A percentile compares a stretch with the other conserved stretches of the same genome.
Conservation (phyloP, 2,888 invertebrate genomes). For the Eristalinus sepulchralis region DNA sequence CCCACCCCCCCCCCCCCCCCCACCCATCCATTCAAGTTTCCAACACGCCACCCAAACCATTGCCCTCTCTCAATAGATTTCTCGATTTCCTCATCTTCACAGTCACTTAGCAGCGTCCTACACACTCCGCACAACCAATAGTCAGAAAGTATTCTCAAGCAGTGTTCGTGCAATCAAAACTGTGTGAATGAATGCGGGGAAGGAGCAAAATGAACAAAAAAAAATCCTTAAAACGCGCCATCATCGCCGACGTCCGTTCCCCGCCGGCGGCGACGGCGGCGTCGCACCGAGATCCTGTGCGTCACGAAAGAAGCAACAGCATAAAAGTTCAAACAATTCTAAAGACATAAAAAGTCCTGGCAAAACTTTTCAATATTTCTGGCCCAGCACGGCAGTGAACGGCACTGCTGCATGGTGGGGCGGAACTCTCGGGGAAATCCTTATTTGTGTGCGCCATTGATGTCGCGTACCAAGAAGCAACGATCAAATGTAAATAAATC, state of each 20-base stretch:
- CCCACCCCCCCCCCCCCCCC: no score
- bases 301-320: conserved; percentile 55
- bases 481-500: conserved; percentile 69
- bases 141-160: conserved; percentile 64
- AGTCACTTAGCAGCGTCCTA: conserved; percentile 57
- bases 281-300: no score
- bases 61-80: conserved; percentile 38
- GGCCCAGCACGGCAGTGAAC: not conserved
- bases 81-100: conserved; percentile 56
- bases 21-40: conserved; percentile 50
- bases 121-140: conserved; percentile 46
- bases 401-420: not conserved
- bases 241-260: not conserved
- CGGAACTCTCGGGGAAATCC: conserved; percentile 10
- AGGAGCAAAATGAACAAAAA: not conserved
- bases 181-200: conserved; percentile 44
- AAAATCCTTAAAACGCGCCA: conserved; percentile 32
- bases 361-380: conserved; percentile 58
- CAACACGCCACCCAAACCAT: not conserved
- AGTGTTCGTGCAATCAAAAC: conserved; percentile 58
- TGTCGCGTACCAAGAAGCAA: conserved; percentile 36
- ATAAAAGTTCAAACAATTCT: conserved; percentile 68
- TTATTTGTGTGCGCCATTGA: conserved; percentile 31
- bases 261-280: no score
- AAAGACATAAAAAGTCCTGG: conserved; percentile 49